Conservation (phyloP, 2,797 vertebrate genomes). For the Gobio occitaniae region DNA sequence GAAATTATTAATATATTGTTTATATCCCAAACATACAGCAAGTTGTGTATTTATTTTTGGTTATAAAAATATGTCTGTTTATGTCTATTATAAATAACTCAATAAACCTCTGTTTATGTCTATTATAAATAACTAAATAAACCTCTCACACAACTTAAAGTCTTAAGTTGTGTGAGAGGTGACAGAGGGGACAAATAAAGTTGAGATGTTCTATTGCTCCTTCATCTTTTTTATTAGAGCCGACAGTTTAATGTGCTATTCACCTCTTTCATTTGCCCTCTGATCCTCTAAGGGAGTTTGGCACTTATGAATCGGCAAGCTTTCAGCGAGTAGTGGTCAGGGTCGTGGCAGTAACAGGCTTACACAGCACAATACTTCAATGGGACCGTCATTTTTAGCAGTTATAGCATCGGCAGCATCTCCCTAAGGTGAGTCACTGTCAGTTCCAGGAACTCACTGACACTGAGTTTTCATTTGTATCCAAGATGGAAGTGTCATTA, state of each 20-base stretch:
- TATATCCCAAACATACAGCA: too few species aligned
- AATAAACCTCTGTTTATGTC: neutral
- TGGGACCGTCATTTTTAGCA: neutral
- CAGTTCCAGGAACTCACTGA: constrained; percentile 21
- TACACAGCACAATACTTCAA: constrained; percentile 28
- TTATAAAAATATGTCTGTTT: neutral
- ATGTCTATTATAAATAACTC: neutral
- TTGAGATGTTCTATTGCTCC: constrained; percentile 24
- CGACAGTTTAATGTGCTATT: constrained; percentile 3
- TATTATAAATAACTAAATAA: neutral
- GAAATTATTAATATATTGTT: neutral
- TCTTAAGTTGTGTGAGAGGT: neutral
- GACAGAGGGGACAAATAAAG: neutral
- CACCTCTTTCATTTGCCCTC: constrained; percentile 19
- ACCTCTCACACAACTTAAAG: too few species aligned
- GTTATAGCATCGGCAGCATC: neutral
- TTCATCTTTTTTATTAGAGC: constrained; percentile 13
- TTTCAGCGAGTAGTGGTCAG: neutral
- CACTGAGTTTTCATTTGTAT: constrained; percentile 6
- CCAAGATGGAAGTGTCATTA: neutral
- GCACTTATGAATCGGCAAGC: constrained; percentile 1
- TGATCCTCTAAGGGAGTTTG: constrained; percentile 21
- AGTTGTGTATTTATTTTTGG: neutral
- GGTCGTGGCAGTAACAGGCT: constrained; percentile 3
- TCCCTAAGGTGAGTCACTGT: constrained; percentile 13